Evolutionary conservation across 2,888 invertebrate genomes (phyloP).

Genomic region (Alitta virens): DNA sequence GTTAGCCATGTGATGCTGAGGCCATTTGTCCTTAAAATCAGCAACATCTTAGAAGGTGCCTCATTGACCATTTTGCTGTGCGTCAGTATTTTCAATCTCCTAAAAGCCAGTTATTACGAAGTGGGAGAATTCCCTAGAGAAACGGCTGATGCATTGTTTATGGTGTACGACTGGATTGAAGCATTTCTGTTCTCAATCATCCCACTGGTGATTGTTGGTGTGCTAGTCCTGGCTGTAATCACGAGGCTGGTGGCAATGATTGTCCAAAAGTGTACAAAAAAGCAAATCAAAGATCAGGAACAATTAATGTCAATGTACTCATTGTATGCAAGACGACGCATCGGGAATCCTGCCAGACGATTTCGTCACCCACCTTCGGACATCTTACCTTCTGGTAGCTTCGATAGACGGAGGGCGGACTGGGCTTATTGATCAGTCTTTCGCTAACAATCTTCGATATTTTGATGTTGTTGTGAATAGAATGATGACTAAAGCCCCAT

Average conservation of each 20-base stretch:
- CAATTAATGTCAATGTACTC: too few species aligned
- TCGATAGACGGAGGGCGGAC: too few species aligned
- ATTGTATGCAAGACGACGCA: too few species aligned
- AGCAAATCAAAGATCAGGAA: too few species aligned
- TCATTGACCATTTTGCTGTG: constrained; percentile 18
- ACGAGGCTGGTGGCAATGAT: neutral
- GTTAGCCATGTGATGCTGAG: constrained; percentile 5
- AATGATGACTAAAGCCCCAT: too few species aligned
- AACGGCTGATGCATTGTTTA: constrained; percentile 13
- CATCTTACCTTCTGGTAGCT: neutral
- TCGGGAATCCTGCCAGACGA: too few species aligned
- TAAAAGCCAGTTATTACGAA: constrained; percentile 20
- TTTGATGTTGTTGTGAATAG: too few species aligned
- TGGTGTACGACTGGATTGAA: constrained; percentile 25
- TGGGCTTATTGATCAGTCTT: too few species aligned
- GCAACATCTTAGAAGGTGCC: constrained; percentile 20
- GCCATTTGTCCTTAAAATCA: constrained; percentile 15
- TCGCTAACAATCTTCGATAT: too few species aligned
- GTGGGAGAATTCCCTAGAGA: constrained; percentile 6
- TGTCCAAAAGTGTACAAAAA: neutral
- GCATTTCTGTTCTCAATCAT: constrained; percentile 12
- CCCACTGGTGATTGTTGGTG: neutral
- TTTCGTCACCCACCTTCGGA: too few species aligned
- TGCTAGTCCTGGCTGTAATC: constrained; percentile 5
- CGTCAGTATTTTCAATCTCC: constrained; percentile 19